Evolutionary conservation across 2,888 invertebrate species (phyloP), one percentile per base, ranked within the genome.

Genomic region (Limnephilus rhombicus): DNA sequence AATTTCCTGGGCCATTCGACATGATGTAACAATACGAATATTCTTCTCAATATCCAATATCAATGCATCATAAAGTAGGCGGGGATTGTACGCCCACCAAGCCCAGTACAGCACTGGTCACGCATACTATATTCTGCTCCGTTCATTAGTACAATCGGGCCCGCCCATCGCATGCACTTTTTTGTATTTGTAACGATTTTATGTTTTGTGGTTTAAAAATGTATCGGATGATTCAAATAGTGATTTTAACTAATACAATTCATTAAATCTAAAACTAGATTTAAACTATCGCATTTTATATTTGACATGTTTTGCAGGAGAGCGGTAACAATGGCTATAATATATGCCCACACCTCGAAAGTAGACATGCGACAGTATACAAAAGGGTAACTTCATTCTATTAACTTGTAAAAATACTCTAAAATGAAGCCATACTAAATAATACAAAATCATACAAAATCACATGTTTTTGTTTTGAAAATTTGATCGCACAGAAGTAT

Each of bases 111-210:
- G 83, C 85, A 37, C 90, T 85, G 86, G 90, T 92, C 90, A 92
- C 92, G 92, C 92, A 90, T 83, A 80, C 88, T 24, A 31, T 89
- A 89, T 85, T 91, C 83, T 45, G 83, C 29, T 68, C 86, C n/a
- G 92, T 92, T 86, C 92, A 90, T 92, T 92, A 92, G 34, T 82
- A 81, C 92, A 31, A 31, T 80, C 68, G 85, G 90, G 41, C 89
- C 92, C 80, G 92, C 92, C 92, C 86, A 86, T 86, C 45, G 86
- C 86, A 86, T 86, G 86, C 86, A 86, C 29, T 49, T 45, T 82
- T 37, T 83, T 37, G 18, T 31, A 34, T 34, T 34, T 34, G 18
- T 83, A 83, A n/a, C 68, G 68, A 68, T 68, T 68, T 68, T n/a
- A 68, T 68, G 24, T 68, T 9, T 24, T 68, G 24, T 68, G 68